Percentiles rank a stretch among this genome's conserved stretches.
Evolutionary conservation across 2,113 vertebrate species (phyloP).

Genomic region (Lonchura striata): DNA sequence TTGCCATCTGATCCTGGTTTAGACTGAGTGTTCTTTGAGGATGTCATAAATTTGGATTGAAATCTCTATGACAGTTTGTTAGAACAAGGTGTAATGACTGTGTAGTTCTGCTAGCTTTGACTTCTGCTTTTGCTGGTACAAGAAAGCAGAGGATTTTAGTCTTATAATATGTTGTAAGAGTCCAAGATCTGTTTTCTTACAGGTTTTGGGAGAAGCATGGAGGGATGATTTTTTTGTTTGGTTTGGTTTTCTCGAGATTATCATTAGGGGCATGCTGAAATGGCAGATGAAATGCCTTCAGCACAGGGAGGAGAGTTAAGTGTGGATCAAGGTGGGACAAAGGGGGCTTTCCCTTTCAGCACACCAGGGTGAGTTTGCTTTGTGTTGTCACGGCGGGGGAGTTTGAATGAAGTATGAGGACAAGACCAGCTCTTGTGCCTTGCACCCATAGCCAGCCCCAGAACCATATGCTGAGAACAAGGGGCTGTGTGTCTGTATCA

Average conservation of each 20-base stretch:
- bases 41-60: not conserved
- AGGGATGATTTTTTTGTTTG: not conserved
- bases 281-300: not conserved
- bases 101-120: not conserved
- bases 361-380: not conserved
- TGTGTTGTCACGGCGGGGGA: not conserved
- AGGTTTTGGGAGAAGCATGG: not conserved
- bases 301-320: not conserved
- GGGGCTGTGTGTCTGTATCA: not conserved
- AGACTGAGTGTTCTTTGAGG: not conserved
- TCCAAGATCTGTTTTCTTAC: not conserved
- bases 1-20: not conserved
- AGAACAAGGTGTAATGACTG: not conserved
- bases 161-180: not conserved
- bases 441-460: not conserved
- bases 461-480: not conserved
- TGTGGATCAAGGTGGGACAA: not conserved
- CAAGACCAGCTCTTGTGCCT: not conserved
- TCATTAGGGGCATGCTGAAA: not conserved
- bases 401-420: not conserved
- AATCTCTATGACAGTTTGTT: not conserved
- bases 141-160: not conserved
- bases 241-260: not conserved
- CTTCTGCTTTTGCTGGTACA: not conserved
- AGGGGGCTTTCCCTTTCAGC: not conserved